phyloP scores from a whole-genome alignment of 1,140 invertebrate genomes.

The Hermetia illucens region DNA sequence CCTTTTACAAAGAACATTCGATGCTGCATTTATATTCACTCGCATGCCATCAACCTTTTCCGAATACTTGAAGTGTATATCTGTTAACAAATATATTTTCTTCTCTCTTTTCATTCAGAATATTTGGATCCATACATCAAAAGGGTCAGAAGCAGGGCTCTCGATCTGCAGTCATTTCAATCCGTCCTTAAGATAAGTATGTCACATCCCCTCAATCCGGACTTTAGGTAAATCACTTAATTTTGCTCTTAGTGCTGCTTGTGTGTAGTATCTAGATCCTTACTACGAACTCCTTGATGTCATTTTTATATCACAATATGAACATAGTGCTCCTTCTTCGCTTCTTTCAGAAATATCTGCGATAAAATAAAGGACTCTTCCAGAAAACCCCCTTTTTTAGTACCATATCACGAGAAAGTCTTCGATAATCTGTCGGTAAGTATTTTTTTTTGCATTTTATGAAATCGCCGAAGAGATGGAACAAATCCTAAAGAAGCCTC shows the following conservation, averaged over 20 bases:
- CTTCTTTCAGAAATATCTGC: conserved; percentile 47
- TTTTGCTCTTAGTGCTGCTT: no score
- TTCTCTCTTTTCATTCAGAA: conserved; percentile 35
- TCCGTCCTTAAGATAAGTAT: conserved; percentile 57
- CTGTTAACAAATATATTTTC: conserved; percentile 12
- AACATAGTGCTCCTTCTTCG: no score
- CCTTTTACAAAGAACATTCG: not conserved
- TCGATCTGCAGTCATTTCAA: conserved; percentile 48
- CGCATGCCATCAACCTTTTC: conserved; percentile 2
- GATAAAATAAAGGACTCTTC: conserved; percentile 51
- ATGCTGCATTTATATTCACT: not conserved
- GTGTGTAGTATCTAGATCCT: no score
- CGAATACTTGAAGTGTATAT: not conserved
- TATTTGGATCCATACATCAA: conserved; percentile 49
- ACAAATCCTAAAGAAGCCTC: no score
- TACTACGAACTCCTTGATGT: no score
- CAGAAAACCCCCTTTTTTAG: conserved; percentile 50
- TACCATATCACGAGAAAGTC: conserved; percentile 54
- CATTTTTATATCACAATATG: no score
- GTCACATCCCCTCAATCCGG: conserved; percentile 50
- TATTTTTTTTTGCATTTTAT: no score
- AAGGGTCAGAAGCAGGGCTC: conserved; percentile 34
- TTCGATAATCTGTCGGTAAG: conserved; percentile 51
- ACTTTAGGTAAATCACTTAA: conserved; percentile 55
- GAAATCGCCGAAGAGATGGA: no score